Evolutionary conservation across 1,140 invertebrate species (phyloP), one percentile per base, ranked within the genome.

Genomic region (Piezodorus guildinii): DNA sequence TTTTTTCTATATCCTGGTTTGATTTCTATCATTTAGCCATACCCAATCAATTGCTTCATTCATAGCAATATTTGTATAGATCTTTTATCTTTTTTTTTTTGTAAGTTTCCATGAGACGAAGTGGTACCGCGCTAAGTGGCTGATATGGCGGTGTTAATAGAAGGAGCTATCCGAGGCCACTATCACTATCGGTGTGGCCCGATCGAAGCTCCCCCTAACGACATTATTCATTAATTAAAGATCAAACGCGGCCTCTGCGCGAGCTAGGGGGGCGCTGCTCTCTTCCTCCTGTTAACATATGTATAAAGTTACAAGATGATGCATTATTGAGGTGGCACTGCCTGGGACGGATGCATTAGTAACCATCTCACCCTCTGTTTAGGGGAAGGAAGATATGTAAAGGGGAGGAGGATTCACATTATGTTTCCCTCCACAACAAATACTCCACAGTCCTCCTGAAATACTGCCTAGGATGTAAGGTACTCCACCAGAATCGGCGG

Each of bases 281-380:
- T 23, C 52, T 23, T 23, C 15, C 4, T 14, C 52, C 52, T 25
- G 17, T 56, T 56, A 56, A 21, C 52, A 56, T 56, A 56, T 56
- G 52, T 56, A 56, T 56, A 56, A 56, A 56, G 52, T 56, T 56
- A 56, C 52, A 56, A 56, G 52, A 56, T 21, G 4, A 16, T 25
- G 23, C 52, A 56, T 56, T 56, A 56, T 56, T 56, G 52, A 56
- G 23, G 6, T 19, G 46, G 52, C 23, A 15, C 52, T 56, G 52
- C 23, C 17, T 21, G 52, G 52, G 14, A n/a, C 52, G 52, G 23
- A 56, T 56, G 23, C 52, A 56, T 56, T 56, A 56, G 52, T 56
- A 56, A 56, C 52, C 17, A 5, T 14, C 52, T 10, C 21, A 30
- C 27, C 27, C 27, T 30, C 27, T 30, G 27, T 30, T 30, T 21